Percentiles rank a stretch among this genome's conserved stretches.
phyloP scores from a whole-genome alignment of 2,113 vertebrate species.

The Dolichallabes microphthalmus region DNA sequence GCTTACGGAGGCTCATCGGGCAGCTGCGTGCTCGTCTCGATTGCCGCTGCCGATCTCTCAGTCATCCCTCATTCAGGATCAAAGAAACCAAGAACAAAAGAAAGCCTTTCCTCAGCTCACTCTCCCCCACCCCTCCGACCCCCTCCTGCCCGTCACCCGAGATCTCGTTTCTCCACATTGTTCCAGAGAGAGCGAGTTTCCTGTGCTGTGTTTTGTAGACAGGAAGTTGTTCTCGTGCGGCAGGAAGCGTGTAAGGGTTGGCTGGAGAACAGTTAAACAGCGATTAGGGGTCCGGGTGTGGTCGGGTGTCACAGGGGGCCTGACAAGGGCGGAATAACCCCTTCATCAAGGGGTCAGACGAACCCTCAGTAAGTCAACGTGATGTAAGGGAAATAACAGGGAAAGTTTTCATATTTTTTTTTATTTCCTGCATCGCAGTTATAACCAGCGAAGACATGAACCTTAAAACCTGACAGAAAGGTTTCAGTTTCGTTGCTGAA shows the following conservation, averaged over 20 bases:
- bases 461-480: neutral
- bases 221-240: constrained; percentile 54
- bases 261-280: constrained; percentile 30
- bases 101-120: constrained; percentile 18
- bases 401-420: neutral
- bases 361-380: neutral
- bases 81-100: constrained; percentile 16
- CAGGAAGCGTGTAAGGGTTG: constrained; percentile 16
- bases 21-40: constrained; percentile 5
- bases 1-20: neutral
- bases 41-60: neutral
- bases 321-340: neutral
- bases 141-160: neutral
- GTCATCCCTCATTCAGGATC: constrained; percentile 21
- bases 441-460: neutral
- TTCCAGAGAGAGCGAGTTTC: constrained; percentile 44
- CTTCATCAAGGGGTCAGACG: neutral
- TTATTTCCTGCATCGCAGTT: neutral
- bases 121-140: neutral
- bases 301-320: neutral
- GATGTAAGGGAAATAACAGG: neutral
- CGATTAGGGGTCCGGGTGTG: constrained; percentile 7
- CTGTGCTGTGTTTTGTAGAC: constrained; percentile 50
- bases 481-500: neutral
- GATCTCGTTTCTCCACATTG: constrained; percentile 50